Evolutionary conservation across 2,797 vertebrate genomes (phyloP).

Genomic region (Brachyrhaphis roseni): DNA sequence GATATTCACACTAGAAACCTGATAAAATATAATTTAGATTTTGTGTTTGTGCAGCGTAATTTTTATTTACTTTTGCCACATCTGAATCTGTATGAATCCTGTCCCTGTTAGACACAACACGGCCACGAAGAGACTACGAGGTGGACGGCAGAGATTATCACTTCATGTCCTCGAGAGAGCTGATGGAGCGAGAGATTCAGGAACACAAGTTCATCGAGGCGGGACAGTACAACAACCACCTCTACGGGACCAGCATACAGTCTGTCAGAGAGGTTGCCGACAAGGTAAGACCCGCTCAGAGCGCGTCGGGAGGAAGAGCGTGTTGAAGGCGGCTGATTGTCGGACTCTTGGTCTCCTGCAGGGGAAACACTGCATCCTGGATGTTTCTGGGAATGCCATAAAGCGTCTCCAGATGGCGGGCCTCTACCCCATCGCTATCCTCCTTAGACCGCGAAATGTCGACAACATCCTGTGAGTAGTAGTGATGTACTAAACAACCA

Average conservation of each 20-base stretch:
- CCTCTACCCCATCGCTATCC: slow-evolving; percentile 92
- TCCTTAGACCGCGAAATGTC: slow-evolving; percentile 92
- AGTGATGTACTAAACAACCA: neutral
- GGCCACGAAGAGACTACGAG: slow-evolving; percentile 95
- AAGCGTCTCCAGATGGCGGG: slow-evolving; percentile 95
- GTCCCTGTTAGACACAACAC: slow-evolving; percentile 88
- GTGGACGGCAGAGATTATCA: slow-evolving; percentile 96
- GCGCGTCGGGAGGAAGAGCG: neutral
- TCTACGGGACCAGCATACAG: slow-evolving; percentile 97
- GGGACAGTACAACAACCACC: slow-evolving; percentile 96
- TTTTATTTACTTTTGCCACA: neutral
- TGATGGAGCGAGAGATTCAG: slow-evolving; percentile 98
- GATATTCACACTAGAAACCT: too few species aligned
- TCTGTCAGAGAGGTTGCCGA: slow-evolving; percentile 95
- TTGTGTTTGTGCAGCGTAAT: too few species aligned
- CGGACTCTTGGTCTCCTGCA: slow-evolving; percentile 58
- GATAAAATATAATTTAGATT: too few species aligned
- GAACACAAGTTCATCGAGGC: slow-evolving; percentile 99
- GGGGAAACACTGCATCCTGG: slow-evolving; percentile 98
- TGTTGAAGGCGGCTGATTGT: neutral
- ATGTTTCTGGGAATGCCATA: slow-evolving; percentile 98
- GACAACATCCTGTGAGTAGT: slow-evolving; percentile 94
- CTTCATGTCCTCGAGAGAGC: slow-evolving; percentile 95
- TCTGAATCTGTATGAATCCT: slow-evolving; percentile 8
- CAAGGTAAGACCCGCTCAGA: slow-evolving; percentile 81